Conservation (phyloP, 1,140 invertebrate species). For the Gyrodactylus bullatarudis region DNA sequence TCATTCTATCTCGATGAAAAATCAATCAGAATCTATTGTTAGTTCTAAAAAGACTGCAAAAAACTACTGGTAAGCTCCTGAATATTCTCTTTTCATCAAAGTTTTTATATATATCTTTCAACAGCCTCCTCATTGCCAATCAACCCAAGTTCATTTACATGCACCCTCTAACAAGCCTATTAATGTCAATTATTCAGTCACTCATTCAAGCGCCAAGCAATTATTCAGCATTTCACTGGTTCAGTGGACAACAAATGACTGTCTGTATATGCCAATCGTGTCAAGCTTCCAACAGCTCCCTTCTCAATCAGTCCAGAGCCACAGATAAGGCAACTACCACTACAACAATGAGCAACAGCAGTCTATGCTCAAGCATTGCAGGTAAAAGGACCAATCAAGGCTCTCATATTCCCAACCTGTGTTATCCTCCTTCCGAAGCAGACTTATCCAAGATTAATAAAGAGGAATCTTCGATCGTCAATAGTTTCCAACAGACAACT, state of each 20-base stretch:
- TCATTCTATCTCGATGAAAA: not conserved
- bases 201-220: not conserved
- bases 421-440: not conserved
- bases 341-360: not conserved
- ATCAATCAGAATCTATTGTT: not conserved
- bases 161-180: not conserved
- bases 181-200: not conserved
- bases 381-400: not conserved
- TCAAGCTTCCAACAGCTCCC: not conserved
- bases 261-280: not conserved
- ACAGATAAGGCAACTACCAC: not conserved
- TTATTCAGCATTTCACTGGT: not conserved
- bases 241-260: not conserved
- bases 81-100: not conserved
- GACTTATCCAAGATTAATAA: not conserved
- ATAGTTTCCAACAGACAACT: not conserved
- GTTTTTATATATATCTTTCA: too few relatives aligned
- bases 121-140: not conserved
- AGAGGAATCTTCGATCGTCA: not conserved
- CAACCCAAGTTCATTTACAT: not conserved
- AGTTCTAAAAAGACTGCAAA: not conserved
- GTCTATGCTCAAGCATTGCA: not conserved
- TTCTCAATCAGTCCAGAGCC: not conserved
- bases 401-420: not conserved
- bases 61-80: not conserved